Conservation (phyloP, 2,113 vertebrate species). For the Beaufortia kweichowensis region DNA sequence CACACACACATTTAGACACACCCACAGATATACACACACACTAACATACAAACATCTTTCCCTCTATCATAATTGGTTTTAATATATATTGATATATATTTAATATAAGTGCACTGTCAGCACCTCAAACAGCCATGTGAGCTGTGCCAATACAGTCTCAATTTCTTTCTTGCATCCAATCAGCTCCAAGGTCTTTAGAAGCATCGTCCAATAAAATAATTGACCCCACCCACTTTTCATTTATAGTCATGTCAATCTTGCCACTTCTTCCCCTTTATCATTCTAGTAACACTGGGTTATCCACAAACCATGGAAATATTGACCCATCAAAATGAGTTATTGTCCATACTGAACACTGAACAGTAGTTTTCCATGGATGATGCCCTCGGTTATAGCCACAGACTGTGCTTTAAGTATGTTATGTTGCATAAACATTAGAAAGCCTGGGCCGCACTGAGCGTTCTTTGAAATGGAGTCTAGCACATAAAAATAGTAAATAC, state of each 20-base stretch:
- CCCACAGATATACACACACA: not conserved
- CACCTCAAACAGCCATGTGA: not conserved
- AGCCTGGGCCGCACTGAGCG: too few relatives aligned
- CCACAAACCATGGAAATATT: not conserved
- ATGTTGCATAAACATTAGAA: not conserved
- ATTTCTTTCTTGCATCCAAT: not conserved
- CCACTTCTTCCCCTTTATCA: too few relatives aligned
- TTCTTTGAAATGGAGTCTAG: too few relatives aligned
- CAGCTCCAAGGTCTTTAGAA: not conserved
- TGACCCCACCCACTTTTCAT: not conserved
- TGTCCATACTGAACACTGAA: not conserved
- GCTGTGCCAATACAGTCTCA: not conserved
- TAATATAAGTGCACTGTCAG: slow-evolving; percentile 1
- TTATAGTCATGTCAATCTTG: not conserved
- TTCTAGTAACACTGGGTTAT: too few relatives aligned
- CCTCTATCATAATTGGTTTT: too few relatives aligned
- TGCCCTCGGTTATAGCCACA: slow-evolving; percentile 24
- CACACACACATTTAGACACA: not conserved
- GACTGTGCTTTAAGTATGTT: not conserved
- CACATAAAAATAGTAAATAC: too few relatives aligned
- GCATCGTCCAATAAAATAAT: not conserved
- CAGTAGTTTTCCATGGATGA: slow-evolving; percentile 1
- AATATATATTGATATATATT: too few relatives aligned
- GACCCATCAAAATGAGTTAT: not conserved
- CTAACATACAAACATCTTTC: too few relatives aligned